These are phyloP conservation scores for Magallana ariakensis DNA, from an alignment of 1,140 invertebrate species.

Conservation along the genomic window DNA sequence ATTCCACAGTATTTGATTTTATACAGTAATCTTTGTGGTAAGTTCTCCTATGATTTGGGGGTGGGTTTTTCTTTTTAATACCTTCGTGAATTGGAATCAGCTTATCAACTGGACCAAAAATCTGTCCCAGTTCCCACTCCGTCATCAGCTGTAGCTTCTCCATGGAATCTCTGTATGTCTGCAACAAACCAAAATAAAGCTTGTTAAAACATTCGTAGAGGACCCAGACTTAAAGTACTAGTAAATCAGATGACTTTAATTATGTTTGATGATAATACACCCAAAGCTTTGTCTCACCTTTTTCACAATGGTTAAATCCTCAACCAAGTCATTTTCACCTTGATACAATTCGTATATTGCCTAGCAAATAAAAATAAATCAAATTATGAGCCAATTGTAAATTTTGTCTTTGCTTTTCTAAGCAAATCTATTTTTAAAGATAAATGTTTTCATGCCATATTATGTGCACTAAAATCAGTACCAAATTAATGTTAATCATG, in stretches of 20 bases:
- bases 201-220: no score
- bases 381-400: no score
- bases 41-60: no score
- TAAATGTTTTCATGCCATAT: no score
- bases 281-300: constrained; percentile 68
- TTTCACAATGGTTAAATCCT: constrained; percentile 80
- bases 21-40: neutral
- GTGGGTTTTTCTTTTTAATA: constrained; percentile 49
- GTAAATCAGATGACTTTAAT: neutral
- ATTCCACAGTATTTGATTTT: no score
- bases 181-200: constrained; percentile 43
- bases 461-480: no score
- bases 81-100: constrained; percentile 79
- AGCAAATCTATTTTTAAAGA: no score
- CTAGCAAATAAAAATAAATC: constrained; percentile 60
- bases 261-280: neutral
- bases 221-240: no score
- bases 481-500: no score
- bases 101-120: constrained; percentile 80
- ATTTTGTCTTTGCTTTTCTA: no score
- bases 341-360: constrained; percentile 82
- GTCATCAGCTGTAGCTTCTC: constrained; percentile 80
- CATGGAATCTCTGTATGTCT: constrained; percentile 81
- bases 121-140: constrained; percentile 78
- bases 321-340: constrained; percentile 82